Conservation (phyloP, 2,888 invertebrate genomes). For the Ischnura elegans region DNA sequence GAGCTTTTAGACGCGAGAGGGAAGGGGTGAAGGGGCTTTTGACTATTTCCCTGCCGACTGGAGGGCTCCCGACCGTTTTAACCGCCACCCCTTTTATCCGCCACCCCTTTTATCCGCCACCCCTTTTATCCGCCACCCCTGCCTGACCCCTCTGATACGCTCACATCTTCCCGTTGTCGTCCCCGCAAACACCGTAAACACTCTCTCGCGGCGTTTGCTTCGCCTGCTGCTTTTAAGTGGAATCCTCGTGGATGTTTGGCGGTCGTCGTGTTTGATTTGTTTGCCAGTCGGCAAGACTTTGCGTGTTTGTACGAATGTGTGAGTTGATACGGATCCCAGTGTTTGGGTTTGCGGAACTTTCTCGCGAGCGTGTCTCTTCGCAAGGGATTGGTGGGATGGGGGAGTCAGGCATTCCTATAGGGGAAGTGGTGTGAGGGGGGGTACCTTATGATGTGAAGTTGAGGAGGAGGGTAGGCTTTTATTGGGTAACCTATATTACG, state of each 20-base stretch:
- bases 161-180: neutral
- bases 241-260: neutral
- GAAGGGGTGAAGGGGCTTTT: neutral
- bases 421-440: neutral
- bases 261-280: conserved; percentile 11
- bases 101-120: neutral
- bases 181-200: conserved; percentile 1
- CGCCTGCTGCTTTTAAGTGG: neutral
- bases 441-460: neutral
- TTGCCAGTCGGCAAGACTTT: neutral
- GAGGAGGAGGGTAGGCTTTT: neutral
- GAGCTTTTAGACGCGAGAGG: neutral
- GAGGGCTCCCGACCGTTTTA: neutral
- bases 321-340: neutral
- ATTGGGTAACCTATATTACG: neutral
- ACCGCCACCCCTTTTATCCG: neutral
- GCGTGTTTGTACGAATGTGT: conserved; percentile 23
- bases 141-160: neutral
- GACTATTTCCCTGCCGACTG: neutral
- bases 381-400: neutral
- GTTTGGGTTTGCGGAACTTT: conserved; percentile 21
- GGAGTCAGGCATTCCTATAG: too few relatives aligned
- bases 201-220: neutral
- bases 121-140: neutral
- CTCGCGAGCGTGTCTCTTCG: neutral